Conservation (phyloP, 2,888 invertebrate species). For the Julus scandinavius region DNA sequence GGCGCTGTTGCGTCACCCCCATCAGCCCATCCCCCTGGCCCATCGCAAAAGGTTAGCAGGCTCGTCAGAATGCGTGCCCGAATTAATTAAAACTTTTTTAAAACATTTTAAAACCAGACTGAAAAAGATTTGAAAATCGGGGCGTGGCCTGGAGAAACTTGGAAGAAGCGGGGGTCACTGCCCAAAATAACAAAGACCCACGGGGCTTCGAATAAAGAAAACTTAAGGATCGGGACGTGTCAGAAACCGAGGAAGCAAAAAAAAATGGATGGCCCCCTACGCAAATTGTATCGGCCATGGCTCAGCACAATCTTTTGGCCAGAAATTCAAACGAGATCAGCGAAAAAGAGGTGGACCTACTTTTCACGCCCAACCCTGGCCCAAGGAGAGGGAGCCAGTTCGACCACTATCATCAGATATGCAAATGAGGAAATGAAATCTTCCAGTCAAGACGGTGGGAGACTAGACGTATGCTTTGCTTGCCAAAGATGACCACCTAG, state of each 20-base stretch:
- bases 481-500: background rate
- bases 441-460: background rate
- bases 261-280: constrained; percentile 17
- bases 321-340: constrained; percentile 27
- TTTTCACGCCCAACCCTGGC: constrained; percentile 28
- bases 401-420: constrained; percentile 30
- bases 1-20: background rate
- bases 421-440: constrained; percentile 39
- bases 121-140: background rate
- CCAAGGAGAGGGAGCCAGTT: constrained; percentile 24
- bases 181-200: constrained; percentile 42
- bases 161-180: constrained; percentile 42
- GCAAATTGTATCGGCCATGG: constrained; percentile 39
- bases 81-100: constrained; percentile 32
- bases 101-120: constrained; percentile 11
- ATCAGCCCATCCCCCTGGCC: background rate
- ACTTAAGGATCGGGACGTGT: constrained; percentile 7
- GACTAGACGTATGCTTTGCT: background rate
- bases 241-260: constrained; percentile 26
- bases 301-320: constrained; percentile 42
- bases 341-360: constrained; percentile 23
- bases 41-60: constrained; percentile 18
- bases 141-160: constrained; percentile 15
- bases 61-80: constrained; percentile 35
- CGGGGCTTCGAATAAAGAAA: constrained; percentile 42